Percentiles rank a stretch among this genome's conserved stretches.
phyloP scores from a whole-genome alignment of 2,797 vertebrate species.

The Pogoniulus pusillus region DNA sequence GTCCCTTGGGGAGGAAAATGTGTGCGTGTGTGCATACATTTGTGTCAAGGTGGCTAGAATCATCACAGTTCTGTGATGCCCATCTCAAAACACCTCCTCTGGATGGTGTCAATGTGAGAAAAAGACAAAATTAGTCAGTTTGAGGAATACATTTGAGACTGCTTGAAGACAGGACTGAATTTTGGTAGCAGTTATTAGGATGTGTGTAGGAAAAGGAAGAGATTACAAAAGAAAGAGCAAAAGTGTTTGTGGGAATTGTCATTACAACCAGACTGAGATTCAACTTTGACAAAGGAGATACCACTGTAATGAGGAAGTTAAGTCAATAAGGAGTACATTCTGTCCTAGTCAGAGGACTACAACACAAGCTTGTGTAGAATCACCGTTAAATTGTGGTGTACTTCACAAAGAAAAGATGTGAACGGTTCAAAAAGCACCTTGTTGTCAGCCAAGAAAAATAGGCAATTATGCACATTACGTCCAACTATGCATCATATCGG shows the following conservation, averaged over 20 bases:
- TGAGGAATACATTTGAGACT: not conserved
- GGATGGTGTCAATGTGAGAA: conserved; percentile 18
- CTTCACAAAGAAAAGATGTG: conserved; percentile 61
- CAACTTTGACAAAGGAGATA: not conserved
- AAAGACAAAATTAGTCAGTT: not conserved
- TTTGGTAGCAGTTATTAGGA: not conserved
- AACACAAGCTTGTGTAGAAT: conserved; percentile 58
- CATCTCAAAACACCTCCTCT: conserved; percentile 19
- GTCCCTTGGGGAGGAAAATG: not conserved
- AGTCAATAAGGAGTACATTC: conserved; percentile 11
- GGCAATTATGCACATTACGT: conserved; percentile 72
- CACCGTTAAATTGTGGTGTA: conserved; percentile 17
- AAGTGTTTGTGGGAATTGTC: not conserved
- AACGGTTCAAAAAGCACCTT: conserved; percentile 53
- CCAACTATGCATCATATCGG: conserved; percentile 71
- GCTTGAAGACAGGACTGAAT: not conserved
- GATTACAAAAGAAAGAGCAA: not conserved
- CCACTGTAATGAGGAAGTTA: conserved; percentile 2
- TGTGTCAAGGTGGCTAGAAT: conserved; percentile 1
- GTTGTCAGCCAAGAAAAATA: conserved; percentile 74
- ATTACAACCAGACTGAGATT: not conserved
- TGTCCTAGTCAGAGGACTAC: conserved; percentile 5
- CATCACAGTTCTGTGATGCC: not conserved
- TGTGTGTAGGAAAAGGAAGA: not conserved
- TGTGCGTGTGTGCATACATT: fast-evolving